A percentile compares a stretch with the other conserved stretches of the same genome.
These are phyloP conservation scores for Stylophora pistillata DNA, from an alignment of 64 coral and sea anemone species.

Conservation along the genomic window DNA sequence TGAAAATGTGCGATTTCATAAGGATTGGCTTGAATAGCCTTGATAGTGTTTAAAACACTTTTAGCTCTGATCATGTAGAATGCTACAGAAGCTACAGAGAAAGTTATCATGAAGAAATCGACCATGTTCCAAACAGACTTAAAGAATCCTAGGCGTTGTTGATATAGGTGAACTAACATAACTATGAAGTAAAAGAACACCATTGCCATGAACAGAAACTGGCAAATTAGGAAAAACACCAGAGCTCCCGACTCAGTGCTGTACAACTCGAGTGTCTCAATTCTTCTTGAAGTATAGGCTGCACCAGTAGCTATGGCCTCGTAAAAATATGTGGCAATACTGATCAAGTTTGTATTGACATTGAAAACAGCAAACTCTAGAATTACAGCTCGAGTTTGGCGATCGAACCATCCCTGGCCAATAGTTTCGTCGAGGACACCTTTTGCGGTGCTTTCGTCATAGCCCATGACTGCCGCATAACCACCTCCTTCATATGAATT, in stretches of 20 bases:
- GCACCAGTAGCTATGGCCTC: slow-evolving; percentile 39
- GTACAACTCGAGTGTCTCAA: slow-evolving; percentile 67
- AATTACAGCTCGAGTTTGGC: slow-evolving; percentile 51
- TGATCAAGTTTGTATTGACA: slow-evolving; percentile 48
- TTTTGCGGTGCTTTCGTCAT: slow-evolving; percentile 27
- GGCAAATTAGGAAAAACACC: slow-evolving; percentile 40
- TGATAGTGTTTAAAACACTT: slow-evolving; percentile 19
- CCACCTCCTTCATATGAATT: slow-evolving; percentile 60
- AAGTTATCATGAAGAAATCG: slow-evolving; percentile 31
- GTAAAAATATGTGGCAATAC: slow-evolving; percentile 52
- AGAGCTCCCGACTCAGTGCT: slow-evolving; percentile 45
- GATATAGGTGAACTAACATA: slow-evolving; percentile 31
- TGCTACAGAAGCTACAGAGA: slow-evolving; percentile 7
- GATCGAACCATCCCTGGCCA: slow-evolving; percentile 50
- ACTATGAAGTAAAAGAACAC: slow-evolving; percentile 38
- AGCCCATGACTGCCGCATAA: slow-evolving; percentile 65
- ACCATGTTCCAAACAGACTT: slow-evolving; percentile 53
- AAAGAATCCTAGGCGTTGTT: slow-evolving; percentile 42
- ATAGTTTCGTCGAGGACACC: slow-evolving; percentile 7
- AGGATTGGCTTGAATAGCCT: slow-evolving; percentile 44
- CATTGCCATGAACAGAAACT: slow-evolving; percentile 67
- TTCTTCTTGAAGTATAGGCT: not conserved
- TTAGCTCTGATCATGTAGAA: slow-evolving; percentile 65
- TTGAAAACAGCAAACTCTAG: slow-evolving; percentile 71
- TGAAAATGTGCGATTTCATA: slow-evolving; percentile 60